A percentile compares a stretch with the other conserved stretches of the same genome.
phyloP scores from a whole-genome alignment of 2,113 vertebrate species.

The Porphyrio hochstetteri region DNA sequence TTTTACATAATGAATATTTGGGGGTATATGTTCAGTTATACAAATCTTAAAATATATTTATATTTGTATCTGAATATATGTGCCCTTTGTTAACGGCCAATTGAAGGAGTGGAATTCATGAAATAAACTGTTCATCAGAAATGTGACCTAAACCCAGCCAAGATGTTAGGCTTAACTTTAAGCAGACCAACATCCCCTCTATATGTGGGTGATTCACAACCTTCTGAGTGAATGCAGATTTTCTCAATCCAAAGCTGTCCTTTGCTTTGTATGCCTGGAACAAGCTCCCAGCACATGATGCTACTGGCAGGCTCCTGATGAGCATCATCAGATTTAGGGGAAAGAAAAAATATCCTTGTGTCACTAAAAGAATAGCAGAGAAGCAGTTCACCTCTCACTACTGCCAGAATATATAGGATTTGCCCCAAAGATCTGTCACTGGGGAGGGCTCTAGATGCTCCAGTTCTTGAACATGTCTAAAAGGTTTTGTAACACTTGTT shows the following conservation, averaged over 20 bases:
- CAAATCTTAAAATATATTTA: not conserved
- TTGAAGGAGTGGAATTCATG: slow-evolving; percentile 1
- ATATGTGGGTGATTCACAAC: not conserved
- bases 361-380: not conserved
- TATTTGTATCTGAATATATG: not conserved
- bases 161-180: not conserved
- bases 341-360: not conserved
- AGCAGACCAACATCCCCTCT: not conserved
- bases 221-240: not conserved
- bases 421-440: not conserved
- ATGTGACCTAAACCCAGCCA: not conserved
- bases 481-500: not conserved
- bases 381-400: not conserved
- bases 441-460: not conserved
- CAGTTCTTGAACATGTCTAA: not conserved
- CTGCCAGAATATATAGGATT: not conserved
- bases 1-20: slow-evolving; percentile 19
- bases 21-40: not conserved
- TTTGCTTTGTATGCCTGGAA: not conserved
- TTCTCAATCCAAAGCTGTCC: not conserved
- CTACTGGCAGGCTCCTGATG: not conserved
- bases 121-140: slow-evolving; percentile 2
- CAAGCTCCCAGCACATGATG: not conserved
- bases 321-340: not conserved
- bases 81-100: not conserved